Conservation (phyloP, 2,888 invertebrate species). For the Drosophila mimetica region DNA sequence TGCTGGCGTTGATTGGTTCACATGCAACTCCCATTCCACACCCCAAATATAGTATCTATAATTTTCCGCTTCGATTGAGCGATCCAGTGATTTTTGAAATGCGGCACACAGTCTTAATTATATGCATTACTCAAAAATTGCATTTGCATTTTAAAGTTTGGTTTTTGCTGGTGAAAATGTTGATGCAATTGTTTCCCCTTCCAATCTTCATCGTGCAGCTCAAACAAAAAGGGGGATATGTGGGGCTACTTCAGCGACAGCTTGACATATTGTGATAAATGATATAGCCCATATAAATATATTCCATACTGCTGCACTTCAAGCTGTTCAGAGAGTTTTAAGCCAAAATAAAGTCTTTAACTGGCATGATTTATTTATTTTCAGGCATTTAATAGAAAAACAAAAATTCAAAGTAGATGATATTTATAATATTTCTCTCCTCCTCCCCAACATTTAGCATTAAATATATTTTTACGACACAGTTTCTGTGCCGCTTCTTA, state of each 20-base stretch:
- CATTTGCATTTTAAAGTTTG: slow-evolving; percentile 28
- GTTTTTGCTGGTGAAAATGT: slow-evolving; percentile 1
- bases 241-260: slow-evolving; percentile 21
- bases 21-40: background rate
- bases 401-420: too few relatives aligned
- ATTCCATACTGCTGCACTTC: background rate
- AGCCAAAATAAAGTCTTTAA: background rate
- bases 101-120: slow-evolving; percentile 22
- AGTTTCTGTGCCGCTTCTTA: slow-evolving; percentile 4
- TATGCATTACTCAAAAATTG: slow-evolving; percentile 13
- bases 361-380: background rate
- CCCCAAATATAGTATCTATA: slow-evolving; percentile 7
- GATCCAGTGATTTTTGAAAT: slow-evolving; percentile 36
- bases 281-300: slow-evolving; percentile 28
- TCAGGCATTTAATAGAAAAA: too few relatives aligned
- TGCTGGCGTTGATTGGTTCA: slow-evolving; percentile 18
- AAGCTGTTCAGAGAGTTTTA: background rate
- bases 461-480: slow-evolving; percentile 20
- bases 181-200: background rate
- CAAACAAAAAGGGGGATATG: background rate
- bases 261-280: slow-evolving; percentile 51
- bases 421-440: background rate
- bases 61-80: slow-evolving; percentile 36
- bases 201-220: too few relatives aligned
- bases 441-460: background rate